Evolutionary conservation across 2,113 vertebrate species (phyloP).

Genomic region (Psettodes erumei): DNA sequence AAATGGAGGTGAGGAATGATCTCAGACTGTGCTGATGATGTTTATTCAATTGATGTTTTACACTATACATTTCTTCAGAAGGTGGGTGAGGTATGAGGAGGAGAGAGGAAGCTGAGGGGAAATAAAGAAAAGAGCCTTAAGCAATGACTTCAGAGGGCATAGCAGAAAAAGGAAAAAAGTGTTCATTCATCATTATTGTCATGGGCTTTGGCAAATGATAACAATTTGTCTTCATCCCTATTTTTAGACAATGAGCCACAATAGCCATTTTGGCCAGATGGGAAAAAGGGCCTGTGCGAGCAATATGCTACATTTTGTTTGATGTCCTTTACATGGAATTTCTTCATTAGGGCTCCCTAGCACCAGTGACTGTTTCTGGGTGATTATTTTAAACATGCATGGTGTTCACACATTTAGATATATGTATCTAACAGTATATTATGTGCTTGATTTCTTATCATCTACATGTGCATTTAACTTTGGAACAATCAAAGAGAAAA

Average conservation of each 20-base stretch:
- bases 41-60: constrained; percentile 88
- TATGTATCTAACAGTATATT: constrained; percentile 39
- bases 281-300: constrained; percentile 90
- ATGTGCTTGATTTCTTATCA: background rate
- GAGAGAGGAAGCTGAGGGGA: constrained; percentile 52
- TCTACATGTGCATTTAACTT: background rate
- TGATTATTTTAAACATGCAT: constrained; percentile 56
- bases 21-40: constrained; percentile 75
- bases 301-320: constrained; percentile 86
- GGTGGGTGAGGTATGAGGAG: constrained; percentile 28
- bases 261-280: constrained; percentile 98
- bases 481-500: background rate
- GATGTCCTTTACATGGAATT: constrained; percentile 76
- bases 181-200: constrained; percentile 99
- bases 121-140: constrained; percentile 91
- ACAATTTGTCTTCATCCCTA: constrained; percentile 99
- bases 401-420: constrained; percentile 69
- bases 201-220: constrained; percentile 99
- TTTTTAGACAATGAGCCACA: constrained; percentile 99
- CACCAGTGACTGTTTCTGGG: constrained; percentile 37
- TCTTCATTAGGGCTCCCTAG: constrained; percentile 83
- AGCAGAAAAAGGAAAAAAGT: constrained; percentile 86
- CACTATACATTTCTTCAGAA: constrained; percentile 82
- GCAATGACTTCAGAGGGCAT: constrained; percentile 99
- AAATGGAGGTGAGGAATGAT: background rate